Conservation (phyloP, 2,113 vertebrate genomes). For the Bagarius yarrelli region DNA sequence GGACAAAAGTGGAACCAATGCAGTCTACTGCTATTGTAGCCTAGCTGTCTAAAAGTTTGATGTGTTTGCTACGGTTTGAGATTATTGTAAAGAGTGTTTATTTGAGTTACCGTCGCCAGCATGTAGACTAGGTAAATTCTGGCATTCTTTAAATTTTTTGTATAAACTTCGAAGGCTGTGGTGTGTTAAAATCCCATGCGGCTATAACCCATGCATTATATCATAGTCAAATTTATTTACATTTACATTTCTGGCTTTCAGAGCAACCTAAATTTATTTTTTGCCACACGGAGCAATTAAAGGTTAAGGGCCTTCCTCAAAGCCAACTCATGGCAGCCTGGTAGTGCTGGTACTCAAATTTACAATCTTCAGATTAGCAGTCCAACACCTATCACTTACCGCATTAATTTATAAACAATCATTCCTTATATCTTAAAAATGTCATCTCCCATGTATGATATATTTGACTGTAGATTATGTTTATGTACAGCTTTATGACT, state of each 20-base stretch:
- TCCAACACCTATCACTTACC: too few relatives aligned
- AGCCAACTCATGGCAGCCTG: too few relatives aligned
- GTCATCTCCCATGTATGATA: not conserved
- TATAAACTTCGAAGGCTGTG: not conserved
- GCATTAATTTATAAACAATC: not conserved
- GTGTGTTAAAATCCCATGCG: not conserved
- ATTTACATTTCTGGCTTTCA: too few relatives aligned
- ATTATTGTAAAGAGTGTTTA: not conserved
- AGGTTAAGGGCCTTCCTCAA: too few relatives aligned
- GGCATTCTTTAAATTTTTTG: not conserved
- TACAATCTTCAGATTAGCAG: too few relatives aligned
- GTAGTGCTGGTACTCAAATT: too few relatives aligned
- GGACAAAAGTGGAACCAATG: not conserved
- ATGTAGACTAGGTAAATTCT: not conserved
- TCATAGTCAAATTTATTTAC: not conserved
- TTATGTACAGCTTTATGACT: not conserved
- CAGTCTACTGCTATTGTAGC: not conserved
- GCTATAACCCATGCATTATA: not conserved
- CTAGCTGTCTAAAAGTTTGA: not conserved
- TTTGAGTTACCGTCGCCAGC: not conserved
- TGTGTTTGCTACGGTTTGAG: not conserved
- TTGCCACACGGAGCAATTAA: too few relatives aligned
- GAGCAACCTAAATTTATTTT: too few relatives aligned
- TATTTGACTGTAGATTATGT: not conserved
- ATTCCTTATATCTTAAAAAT: not conserved